Conservation (phyloP, 2,113 vertebrate genomes). For the Dicaeum eximium region DNA sequence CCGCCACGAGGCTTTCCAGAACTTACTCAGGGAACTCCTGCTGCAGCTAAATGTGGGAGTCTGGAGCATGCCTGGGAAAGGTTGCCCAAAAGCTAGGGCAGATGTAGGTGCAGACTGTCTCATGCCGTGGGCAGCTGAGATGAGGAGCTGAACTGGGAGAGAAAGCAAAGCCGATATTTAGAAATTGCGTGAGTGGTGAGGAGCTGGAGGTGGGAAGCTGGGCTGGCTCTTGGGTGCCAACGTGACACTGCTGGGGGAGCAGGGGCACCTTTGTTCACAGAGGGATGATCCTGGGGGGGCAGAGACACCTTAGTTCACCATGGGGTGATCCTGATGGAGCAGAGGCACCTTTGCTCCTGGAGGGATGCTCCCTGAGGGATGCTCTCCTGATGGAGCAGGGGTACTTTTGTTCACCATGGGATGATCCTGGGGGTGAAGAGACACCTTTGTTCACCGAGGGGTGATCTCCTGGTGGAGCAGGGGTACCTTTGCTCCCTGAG, state of each 20-base stretch:
- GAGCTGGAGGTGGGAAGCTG: not conserved
- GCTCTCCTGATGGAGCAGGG: not conserved
- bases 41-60: not conserved
- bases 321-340: not conserved
- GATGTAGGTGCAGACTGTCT: not conserved
- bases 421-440: not conserved
- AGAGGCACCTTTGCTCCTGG: accelerated
- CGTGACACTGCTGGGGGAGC: not conserved
- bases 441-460: not conserved
- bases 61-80: not conserved
- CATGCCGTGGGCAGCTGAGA: not conserved
- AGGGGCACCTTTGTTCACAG: not conserved
- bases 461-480: not conserved
- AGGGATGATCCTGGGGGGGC: not conserved
- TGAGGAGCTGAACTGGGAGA: not conserved
- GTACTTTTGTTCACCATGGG: accelerated
- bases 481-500: accelerated
- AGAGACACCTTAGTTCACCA: accelerated
- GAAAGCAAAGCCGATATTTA: not conserved
- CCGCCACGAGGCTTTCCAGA: constrained; percentile 5
- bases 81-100: not conserved
- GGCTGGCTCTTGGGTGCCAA: not conserved
- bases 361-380: too few relatives aligned
- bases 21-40: constrained; percentile 17
- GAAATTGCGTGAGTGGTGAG: not conserved